These are phyloP conservation scores for Epizoanthus stellaris DNA, from an alignment of 92 coral and sea anemone genomes.

Conservation along the genomic window DNA sequence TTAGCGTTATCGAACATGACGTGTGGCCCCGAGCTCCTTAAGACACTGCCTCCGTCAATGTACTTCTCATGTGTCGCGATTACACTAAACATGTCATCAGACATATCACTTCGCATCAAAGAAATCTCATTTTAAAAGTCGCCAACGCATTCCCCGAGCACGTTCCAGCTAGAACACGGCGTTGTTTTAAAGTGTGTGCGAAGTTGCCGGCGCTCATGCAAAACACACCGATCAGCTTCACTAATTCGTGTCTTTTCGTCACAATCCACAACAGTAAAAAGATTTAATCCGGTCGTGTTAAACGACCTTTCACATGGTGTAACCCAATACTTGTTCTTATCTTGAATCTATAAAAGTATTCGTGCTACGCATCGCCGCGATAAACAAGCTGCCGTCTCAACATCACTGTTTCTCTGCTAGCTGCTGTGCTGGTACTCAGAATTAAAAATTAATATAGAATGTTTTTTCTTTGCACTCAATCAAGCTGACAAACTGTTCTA, in stretches of 20 bases:
- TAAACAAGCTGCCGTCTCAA: neutral
- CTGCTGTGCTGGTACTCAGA: neutral
- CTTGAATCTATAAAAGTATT: neutral
- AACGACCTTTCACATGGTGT: constrained; percentile 36
- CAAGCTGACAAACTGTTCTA: constrained; percentile 22
- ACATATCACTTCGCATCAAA: neutral
- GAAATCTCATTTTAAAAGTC: too few species aligned
- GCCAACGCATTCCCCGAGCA: too few species aligned
- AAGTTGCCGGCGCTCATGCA: neutral
- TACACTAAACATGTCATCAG: neutral
- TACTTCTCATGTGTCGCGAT: constrained; percentile 20
- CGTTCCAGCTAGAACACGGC: too few species aligned
- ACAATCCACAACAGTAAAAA: neutral
- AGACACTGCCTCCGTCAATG: neutral
- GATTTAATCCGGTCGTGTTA: neutral
- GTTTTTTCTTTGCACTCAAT: constrained; percentile 10
- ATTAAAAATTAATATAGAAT: constrained; percentile 16
- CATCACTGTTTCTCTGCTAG: neutral
- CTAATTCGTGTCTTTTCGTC: neutral
- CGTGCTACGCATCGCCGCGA: neutral
- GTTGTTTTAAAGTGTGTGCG: neutral
- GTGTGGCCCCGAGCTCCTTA: neutral
- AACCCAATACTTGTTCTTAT: constrained; percentile 17
- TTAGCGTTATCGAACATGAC: neutral
- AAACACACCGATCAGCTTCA: neutral